Evolutionary conservation across 2,888 invertebrate species (phyloP), one percentile per base, ranked within the genome.

Genomic region (Eumerus sabulonum): DNA sequence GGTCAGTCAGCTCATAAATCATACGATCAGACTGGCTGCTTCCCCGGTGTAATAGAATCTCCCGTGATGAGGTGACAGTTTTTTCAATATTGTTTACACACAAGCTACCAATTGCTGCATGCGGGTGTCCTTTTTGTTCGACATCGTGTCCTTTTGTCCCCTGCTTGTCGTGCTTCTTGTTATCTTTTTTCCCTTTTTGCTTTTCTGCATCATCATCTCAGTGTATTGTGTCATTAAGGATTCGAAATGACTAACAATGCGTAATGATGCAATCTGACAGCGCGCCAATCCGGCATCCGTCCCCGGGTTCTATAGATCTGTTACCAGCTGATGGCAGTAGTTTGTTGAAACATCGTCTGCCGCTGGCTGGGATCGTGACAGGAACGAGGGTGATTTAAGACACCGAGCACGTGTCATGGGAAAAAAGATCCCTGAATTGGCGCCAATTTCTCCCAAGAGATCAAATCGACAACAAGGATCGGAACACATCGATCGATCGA

Each of bases 241-340:
- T 27, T 76, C 51, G 51, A 70, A 68, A 59, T 64, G 74, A 74
- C 68, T 74, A 70, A 79, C 79, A 79, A 79, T 73, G 68, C 68
- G 68, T 74, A 74, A 79, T 64, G 64, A 74, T 79, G 48, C 74
- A 70, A 68, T 68, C 74, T 70, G 79, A 74, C 79, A 79, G 79
- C 79, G 79, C 79, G 79, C 79, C 79, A 79, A 79, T 64, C 63
- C 51, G 40, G 16, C n/a, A 17, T 18, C 35, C 60, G 2, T 17
- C 36, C 36, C 19, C 59, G 64, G 63, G 27, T 27, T 27, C 27
- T 7, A 7, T 27, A 27, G 27, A 27, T 27, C 62, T 42, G 18
- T n/a, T 14, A 73, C 68, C 79, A 74, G 68, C 68, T 74, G 74
- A 71, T 79, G 68, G 63, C 67, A 68, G 77, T 68, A 79, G 68